phyloP scores from a whole-genome alignment of 1,140 invertebrate genomes.

The Sinonovacula constricta region DNA sequence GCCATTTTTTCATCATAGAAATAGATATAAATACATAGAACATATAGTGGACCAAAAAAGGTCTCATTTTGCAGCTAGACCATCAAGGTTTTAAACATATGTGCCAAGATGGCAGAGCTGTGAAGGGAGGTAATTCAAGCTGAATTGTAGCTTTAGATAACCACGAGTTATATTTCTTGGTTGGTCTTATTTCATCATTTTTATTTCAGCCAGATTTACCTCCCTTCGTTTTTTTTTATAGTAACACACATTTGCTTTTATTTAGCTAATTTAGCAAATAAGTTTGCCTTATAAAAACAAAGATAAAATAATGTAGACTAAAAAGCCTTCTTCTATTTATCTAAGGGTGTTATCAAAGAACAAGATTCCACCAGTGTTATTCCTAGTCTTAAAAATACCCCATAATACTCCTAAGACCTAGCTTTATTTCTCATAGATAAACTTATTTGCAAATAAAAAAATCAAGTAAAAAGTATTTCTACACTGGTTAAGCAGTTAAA shows the following conservation, averaged over 20 bases:
- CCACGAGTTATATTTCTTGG: too few relatives aligned
- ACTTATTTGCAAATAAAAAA: too few relatives aligned
- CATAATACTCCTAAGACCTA: not conserved
- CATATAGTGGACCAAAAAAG: too few relatives aligned
- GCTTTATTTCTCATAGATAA: too few relatives aligned
- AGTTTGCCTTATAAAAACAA: slow-evolving; percentile 8
- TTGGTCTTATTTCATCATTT: too few relatives aligned
- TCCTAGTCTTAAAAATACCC: not conserved
- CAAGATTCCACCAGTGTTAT: not conserved
- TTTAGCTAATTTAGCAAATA: not conserved
- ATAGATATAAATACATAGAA: too few relatives aligned
- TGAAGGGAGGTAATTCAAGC: not conserved
- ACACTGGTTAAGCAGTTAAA: not conserved
- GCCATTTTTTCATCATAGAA: too few relatives aligned
- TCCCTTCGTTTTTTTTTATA: not conserved
- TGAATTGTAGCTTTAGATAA: too few relatives aligned
- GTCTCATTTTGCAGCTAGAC: too few relatives aligned
- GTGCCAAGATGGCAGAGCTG: slow-evolving; percentile 17
- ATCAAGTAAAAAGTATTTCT: not conserved
- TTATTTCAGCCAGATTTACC: too few relatives aligned
- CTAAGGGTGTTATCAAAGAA: not conserved
- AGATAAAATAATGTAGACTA: not conserved
- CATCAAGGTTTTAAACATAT: slow-evolving; percentile 42
- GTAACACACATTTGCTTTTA: not conserved
- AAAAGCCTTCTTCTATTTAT: not conserved